Conservation (phyloP, 1,140 invertebrate species). For the Nephotettix cincticeps region DNA sequence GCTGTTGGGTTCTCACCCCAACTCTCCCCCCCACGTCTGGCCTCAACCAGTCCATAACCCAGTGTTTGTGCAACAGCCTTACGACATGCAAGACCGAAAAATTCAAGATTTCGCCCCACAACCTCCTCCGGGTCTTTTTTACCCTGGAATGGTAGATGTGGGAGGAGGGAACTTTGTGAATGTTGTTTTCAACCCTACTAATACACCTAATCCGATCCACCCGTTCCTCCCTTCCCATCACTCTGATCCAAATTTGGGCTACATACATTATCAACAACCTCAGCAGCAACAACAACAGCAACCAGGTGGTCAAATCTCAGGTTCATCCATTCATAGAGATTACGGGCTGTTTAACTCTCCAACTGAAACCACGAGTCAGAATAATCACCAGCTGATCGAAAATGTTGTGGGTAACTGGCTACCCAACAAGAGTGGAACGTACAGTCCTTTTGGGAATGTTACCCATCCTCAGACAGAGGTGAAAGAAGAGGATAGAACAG, state of each 20-base stretch:
- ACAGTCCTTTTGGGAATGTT: constrained; percentile 68
- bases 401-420: constrained; percentile 80
- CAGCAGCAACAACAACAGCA: constrained; percentile 17
- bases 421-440: constrained; percentile 76
- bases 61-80: constrained; percentile 28
- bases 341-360: constrained; percentile 37
- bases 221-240: constrained; percentile 41
- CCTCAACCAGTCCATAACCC: constrained; percentile 38
- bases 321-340: constrained; percentile 6
- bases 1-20: constrained; percentile 49
- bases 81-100: constrained; percentile 13
- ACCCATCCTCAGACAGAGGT: constrained; percentile 18
- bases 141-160: constrained; percentile 49
- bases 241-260: constrained; percentile 35
- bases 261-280: constrained; percentile 46
- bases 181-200: constrained; percentile 25
- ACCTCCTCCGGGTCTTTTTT: constrained; percentile 44
- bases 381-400: constrained; percentile 60
- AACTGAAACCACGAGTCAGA: constrained; percentile 39
- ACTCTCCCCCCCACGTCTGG: constrained; percentile 42
- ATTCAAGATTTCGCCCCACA: constrained; percentile 1
- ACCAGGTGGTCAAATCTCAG: neutral
- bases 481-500: constrained; percentile 34
- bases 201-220: constrained; percentile 30
- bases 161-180: constrained; percentile 52